Base-by-base conservation (phyloP, 1,140 invertebrate genomes). In the Drosophila sucinea region DNA sequence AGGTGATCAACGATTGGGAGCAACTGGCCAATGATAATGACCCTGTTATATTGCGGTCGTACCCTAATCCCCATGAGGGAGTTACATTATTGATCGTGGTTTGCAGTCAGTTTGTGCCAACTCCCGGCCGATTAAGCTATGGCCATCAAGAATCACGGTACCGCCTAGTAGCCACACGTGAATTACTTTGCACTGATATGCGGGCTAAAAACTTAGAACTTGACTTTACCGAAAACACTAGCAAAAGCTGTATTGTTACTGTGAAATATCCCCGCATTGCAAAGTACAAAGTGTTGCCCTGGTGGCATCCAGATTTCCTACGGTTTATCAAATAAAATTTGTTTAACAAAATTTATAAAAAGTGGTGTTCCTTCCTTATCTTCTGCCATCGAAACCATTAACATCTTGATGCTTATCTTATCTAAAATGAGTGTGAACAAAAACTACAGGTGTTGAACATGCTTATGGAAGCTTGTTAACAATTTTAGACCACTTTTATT, bases 221-320 rank as follows among this genome's bases (percentile, higher is more conserved):
- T 40, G 90, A 91, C 56, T 91, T 91, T 60, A 58, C 54, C 54
- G 84, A 78, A 25, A 67, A 77, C 1, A 30, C 54, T 2, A 76
- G 57, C 25, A 79, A 35, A n/a, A 70, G 57, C 35, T 55, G 58
- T 23, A 54, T 57, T 0, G 61, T 86, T 4, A 91, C 83, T 11
- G 73, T 91, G 0, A 91, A 91, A 61, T 86, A 91, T 69, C 23
- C 74, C 3, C 57, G 64, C 10, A 80, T 90, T n/a, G 47, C 66
- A 44, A 90, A 75, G 57, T 89, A 77, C 56, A 83, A 79, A 58
- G 90, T 89, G 1, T 11, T 90, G 55, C 86, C 86, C 11, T 91
- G 90, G 90, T 91, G 90, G 90, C 83, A 91, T 74, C 83, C 90
- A 2, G 76, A 91, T 25, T 91, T 91, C 35, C 74, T 77, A 32